Evolutionary conservation across 2,888 invertebrate genomes (phyloP).

Genomic region (Norana najaformis): DNA sequence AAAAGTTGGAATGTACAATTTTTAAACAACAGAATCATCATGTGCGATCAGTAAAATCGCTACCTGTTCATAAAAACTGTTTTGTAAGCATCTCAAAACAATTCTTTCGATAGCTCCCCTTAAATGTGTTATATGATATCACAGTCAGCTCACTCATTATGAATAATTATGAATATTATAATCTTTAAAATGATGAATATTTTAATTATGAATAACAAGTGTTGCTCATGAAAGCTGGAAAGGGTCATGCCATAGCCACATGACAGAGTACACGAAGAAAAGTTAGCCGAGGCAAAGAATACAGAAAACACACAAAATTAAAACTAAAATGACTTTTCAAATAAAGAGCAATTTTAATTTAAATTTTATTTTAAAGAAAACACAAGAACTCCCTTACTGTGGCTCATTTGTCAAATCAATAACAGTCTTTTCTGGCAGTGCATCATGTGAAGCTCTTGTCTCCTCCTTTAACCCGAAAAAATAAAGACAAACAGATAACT

Average conservation of each 20-base stretch:
- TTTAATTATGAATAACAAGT: too few relatives aligned
- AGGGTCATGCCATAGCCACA: too few relatives aligned
- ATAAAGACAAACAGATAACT: background rate
- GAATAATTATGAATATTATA: too few relatives aligned
- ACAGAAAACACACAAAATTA: too few relatives aligned
- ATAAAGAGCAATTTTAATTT: background rate
- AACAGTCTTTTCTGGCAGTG: constrained; percentile 70
- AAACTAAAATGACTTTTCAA: background rate
- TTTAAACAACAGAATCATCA: background rate
- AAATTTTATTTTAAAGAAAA: background rate
- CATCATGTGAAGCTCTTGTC: constrained; percentile 68
- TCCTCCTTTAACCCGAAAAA: constrained; percentile 64
- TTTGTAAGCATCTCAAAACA: too few relatives aligned
- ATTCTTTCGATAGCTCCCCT: too few relatives aligned
- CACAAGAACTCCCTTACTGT: background rate
- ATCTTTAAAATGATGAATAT: too few relatives aligned
- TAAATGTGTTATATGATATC: too few relatives aligned
- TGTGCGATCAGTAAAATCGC: background rate
- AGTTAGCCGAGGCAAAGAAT: too few relatives aligned
- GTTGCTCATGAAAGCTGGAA: too few relatives aligned
- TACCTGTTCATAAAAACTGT: background rate
- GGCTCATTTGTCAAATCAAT: constrained; percentile 65
- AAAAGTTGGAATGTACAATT: background rate
- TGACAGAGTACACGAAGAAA: too few relatives aligned
- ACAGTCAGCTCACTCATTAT: too few relatives aligned